phyloP scores from a whole-genome alignment of 2,797 vertebrate genomes.

The Siniperca scherzeri region DNA sequence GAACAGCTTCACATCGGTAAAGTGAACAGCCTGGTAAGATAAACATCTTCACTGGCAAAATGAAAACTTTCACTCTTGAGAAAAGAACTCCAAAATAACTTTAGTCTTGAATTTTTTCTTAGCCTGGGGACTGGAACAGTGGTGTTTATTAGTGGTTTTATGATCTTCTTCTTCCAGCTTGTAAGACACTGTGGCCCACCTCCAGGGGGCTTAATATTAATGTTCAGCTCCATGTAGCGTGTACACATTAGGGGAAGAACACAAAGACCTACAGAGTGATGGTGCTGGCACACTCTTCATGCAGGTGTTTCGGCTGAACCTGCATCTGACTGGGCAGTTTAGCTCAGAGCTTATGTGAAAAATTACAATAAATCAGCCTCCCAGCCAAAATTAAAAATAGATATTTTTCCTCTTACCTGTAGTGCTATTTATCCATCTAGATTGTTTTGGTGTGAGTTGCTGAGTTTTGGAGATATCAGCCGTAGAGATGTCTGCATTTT shows the following conservation, averaged over 20 bases:
- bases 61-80: constrained; percentile 1
- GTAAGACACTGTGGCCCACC: constrained; percentile 47
- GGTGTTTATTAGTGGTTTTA: constrained; percentile 59
- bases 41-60: background rate
- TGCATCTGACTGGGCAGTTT: constrained; percentile 13
- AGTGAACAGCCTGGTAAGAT: constrained; percentile 6
- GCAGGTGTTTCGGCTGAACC: constrained; percentile 30
- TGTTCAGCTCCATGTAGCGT: constrained; percentile 57
- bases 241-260: constrained; percentile 40
- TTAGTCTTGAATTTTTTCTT: background rate
- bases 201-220: constrained; percentile 63
- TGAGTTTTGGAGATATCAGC: too few relatives aligned
- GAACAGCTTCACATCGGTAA: background rate
- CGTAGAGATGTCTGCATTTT: too few relatives aligned
- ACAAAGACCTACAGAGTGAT: constrained; percentile 59
- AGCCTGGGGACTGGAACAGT: background rate
- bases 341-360: constrained; percentile 1
- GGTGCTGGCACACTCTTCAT: constrained; percentile 14
- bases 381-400: too few relatives aligned
- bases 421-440: too few relatives aligned
- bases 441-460: too few relatives aligned
- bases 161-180: constrained; percentile 49
- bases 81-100: background rate
- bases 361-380: constrained; percentile 20
- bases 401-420: too few relatives aligned